phyloP scores from a whole-genome alignment of 1,140 invertebrate genomes.

The Panonychus citri region DNA sequence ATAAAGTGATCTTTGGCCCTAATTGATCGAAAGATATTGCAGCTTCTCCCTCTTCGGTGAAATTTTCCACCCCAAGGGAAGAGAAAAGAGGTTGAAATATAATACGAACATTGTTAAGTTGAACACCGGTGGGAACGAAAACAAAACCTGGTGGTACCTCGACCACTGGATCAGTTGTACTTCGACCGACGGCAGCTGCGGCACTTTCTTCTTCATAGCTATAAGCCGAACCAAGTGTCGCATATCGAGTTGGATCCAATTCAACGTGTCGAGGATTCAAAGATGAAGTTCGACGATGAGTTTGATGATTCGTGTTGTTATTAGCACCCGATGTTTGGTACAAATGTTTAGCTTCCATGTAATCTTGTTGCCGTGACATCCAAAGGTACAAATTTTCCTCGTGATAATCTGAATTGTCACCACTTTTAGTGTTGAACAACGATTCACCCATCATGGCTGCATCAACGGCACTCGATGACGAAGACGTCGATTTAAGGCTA shows the following conservation, averaged over 20 bases:
- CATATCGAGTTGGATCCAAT: background rate
- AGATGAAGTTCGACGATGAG: background rate
- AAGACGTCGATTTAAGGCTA: constrained; percentile 27
- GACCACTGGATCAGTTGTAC: constrained; percentile 15
- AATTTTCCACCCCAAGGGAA: constrained; percentile 46
- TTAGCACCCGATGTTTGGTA: background rate
- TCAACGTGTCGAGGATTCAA: background rate
- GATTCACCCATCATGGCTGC: background rate
- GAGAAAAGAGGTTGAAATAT: constrained; percentile 68
- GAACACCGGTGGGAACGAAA: constrained; percentile 35
- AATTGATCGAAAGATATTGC: constrained; percentile 36
- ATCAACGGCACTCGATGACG: background rate
- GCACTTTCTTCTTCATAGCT: background rate
- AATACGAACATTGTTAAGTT: constrained; percentile 66
- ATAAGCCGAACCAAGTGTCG: constrained; percentile 1
- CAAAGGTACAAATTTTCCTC: constrained; percentile 71
- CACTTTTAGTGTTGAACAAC: background rate
- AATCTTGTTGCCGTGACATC: constrained; percentile 77
- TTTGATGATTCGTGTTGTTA: no score
- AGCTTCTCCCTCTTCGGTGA: constrained; percentile 1
- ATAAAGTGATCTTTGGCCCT: constrained; percentile 68
- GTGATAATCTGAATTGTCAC: constrained; percentile 8
- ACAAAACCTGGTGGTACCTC: constrained; percentile 23
- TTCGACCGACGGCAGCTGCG: no score
- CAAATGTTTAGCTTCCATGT: constrained; percentile 14